These are phyloP conservation scores for Heliconius ismenius DNA, from an alignment of 2,888 invertebrate genomes.

Conservation along the genomic window DNA sequence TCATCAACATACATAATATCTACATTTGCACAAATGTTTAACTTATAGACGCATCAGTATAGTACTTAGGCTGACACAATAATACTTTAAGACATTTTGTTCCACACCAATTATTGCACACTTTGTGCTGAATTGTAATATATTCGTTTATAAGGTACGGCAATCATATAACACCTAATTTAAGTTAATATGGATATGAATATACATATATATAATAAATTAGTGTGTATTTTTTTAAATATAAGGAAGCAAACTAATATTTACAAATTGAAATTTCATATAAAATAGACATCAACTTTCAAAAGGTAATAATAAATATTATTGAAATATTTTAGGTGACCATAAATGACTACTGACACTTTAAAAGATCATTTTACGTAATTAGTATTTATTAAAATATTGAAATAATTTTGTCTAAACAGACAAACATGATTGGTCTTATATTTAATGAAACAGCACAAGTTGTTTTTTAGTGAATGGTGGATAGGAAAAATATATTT, in stretches of 20 bases:
- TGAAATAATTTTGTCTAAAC: constrained; percentile 19
- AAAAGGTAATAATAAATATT: constrained; percentile 7
- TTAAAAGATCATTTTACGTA: constrained; percentile 11
- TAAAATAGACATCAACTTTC: constrained; percentile 41
- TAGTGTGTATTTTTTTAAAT: constrained; percentile 52
- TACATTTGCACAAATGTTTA: constrained; percentile 80
- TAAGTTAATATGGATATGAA: constrained; percentile 65
- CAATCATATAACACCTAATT: constrained; percentile 67
- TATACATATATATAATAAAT: constrained; percentile 73
- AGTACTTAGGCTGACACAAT: constrained; percentile 65
- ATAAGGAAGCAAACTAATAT: constrained; percentile 75
- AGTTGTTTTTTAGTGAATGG: constrained; percentile 6
- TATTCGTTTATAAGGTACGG: constrained; percentile 53
- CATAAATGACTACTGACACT: constrained; percentile 30
- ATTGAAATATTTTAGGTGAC: constrained; percentile 28
- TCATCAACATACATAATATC: constrained; percentile 82
- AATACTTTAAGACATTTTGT: constrained; percentile 70
- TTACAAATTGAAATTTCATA: constrained; percentile 65
- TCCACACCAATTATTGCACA: constrained; percentile 54
- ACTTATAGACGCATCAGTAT: constrained; percentile 75
- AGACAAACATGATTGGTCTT: constrained; percentile 16
- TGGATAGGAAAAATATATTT: constrained; percentile 36
- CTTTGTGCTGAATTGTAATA: constrained; percentile 49
- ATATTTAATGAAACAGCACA: constrained; percentile 25
- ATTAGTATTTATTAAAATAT: constrained; percentile 28